These are phyloP conservation scores for Amphipyra berbera DNA, from an alignment of 2,888 invertebrate species.

Conservation along the genomic window DNA sequence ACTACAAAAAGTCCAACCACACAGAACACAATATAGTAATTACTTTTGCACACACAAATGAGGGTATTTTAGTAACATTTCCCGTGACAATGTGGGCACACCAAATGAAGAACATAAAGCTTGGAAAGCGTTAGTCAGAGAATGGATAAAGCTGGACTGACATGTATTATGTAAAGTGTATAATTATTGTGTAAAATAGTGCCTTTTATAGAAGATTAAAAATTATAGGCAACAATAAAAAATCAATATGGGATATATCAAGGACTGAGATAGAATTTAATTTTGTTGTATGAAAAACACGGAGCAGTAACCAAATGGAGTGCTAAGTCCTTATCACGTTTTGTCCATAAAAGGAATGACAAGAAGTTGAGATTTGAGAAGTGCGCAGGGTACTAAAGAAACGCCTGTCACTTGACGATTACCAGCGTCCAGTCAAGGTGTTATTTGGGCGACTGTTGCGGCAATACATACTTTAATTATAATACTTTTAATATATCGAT, in stretches of 20 bases:
- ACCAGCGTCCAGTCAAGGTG: no score
- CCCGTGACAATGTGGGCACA: constrained; percentile 15
- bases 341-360: no score
- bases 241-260: not conserved
- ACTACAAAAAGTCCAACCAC: constrained; percentile 7
- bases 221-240: constrained; percentile 9
- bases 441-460: no score
- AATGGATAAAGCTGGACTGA: constrained; percentile 47
- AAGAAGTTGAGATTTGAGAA: no score
- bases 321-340: not conserved
- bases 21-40: constrained; percentile 8
- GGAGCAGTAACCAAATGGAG: constrained; percentile 12
- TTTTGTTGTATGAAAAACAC: constrained; percentile 19
- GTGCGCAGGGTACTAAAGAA: no score
- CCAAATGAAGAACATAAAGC: constrained; percentile 40
- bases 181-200: constrained; percentile 29
- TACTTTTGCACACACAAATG: constrained; percentile 30
- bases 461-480: no score
- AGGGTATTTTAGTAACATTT: constrained; percentile 33
- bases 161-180: constrained; percentile 35
- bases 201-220: constrained; percentile 6
- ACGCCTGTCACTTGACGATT: no score
- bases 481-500: no score
- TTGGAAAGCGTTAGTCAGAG: constrained; percentile 51
- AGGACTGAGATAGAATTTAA: constrained; percentile 13